Percentiles rank a stretch among this genome's conserved stretches.
Evolutionary conservation across 2,888 invertebrate genomes (phyloP).

Genomic region (Archips xylosteana): DNA sequence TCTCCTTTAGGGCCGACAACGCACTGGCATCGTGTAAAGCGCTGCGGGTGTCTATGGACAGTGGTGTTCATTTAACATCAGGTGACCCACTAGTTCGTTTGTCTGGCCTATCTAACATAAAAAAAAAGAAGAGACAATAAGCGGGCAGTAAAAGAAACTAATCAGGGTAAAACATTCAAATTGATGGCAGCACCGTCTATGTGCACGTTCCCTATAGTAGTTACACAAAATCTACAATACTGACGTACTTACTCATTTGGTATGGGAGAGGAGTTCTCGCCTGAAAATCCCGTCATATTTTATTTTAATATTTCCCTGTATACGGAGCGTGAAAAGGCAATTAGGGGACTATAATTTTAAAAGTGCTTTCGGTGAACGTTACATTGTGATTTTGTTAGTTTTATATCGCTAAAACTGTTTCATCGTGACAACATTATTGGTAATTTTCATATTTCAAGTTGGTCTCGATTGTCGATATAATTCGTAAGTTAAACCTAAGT

Average conservation of each 20-base stretch:
- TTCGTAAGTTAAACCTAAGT: neutral
- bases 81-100: no score
- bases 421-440: neutral
- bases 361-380: neutral
- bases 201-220: no score
- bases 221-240: no score
- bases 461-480: neutral
- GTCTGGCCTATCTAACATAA: no score
- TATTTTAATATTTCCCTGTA: neutral
- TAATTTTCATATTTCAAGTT: neutral
- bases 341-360: neutral
- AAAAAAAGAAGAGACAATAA: no score
- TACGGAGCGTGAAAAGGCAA: neutral
- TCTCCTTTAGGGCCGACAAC: no score
- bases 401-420: neutral
- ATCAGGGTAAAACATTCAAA: no score
- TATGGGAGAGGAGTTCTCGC: neutral
- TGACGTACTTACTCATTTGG: neutral
- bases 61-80: no score
- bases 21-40: no score
- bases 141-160: no score
- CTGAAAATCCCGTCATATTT: neutral
- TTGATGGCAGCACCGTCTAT: no score
- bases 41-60: no score
- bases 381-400: neutral